Conservation (phyloP, 35 echinoderm and acorn worm genomes). For the Diadema setosum region DNA sequence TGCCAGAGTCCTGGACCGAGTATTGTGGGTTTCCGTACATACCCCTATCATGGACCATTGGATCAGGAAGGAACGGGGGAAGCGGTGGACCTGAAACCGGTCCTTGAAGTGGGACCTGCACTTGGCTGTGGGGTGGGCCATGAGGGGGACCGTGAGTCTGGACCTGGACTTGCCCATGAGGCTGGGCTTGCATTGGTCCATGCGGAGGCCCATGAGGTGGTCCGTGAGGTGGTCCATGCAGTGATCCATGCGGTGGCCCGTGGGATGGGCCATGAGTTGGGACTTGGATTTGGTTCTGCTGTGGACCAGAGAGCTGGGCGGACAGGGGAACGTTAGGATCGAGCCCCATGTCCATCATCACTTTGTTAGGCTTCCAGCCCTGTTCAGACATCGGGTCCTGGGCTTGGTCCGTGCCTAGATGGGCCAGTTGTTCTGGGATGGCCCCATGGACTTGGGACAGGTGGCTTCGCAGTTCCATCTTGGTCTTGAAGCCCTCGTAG, state of each 20-base stretch:
- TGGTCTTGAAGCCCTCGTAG: conserved; percentile 16
- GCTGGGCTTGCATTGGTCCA: background rate
- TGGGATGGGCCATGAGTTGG: background rate
- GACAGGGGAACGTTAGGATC: background rate
- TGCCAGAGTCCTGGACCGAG: background rate
- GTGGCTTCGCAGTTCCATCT: background rate
- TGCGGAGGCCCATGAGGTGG: background rate
- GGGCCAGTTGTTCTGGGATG: too few species aligned
- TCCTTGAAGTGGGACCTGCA: too few species aligned
- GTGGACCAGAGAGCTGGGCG: background rate
- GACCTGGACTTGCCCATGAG: background rate
- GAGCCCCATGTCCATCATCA: background rate
- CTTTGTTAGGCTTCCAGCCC: background rate
- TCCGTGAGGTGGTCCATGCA: background rate
- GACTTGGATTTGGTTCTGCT: background rate
- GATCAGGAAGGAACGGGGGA: background rate
- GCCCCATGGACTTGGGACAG: background rate
- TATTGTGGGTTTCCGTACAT: background rate
- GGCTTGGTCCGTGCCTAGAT: background rate
- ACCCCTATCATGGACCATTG: background rate
- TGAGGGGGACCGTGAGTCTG: too few species aligned
- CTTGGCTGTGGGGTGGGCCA: too few species aligned
- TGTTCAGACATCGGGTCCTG: background rate
- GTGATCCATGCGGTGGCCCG: too few species aligned
- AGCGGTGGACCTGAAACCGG: background rate